Base-by-base conservation (phyloP, 1,140 invertebrate species). In the Cotesia vestalis region DNA sequence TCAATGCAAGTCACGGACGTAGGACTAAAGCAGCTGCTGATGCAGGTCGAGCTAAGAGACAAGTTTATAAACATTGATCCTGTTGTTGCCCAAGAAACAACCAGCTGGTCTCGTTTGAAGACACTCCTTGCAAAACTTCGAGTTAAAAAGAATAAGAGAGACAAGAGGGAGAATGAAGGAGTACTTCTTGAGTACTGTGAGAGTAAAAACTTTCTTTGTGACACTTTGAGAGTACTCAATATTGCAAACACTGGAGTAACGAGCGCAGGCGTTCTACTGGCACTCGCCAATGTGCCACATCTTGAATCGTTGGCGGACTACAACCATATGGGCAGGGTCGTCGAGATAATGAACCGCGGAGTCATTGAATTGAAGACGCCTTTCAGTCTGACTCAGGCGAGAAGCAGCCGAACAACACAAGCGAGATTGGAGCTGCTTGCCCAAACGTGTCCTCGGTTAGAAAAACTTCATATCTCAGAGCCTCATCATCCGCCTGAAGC, bases 221-320 rank as follows among this genome's bases (percentile, higher is more conserved):
- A 85, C 55, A 83, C 84, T 0, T 77, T 89, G 4, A 77, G 77
- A 66, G 81, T 86, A 2, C 76, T 88, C 0, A 88, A 88, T 60
- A 80, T 89, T 6, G 84, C 86, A 0, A 88, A 88, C 66, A 88
- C 87, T 0, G 78, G 79, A 0, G 85, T 89, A 0, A 88, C 83
- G 1, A 85, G 81, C 52, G 80, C 82, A 0, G 88, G 88, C 0
- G 83, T 88, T 4, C 68, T 88, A 3, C 66, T 87, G 2, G 84
- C 85, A 1, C 66, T 88, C 4, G 79, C 85, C 60, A 83, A 87
- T 59, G 81, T 86, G 12, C 83, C 86, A 0, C 77, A 77, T 14
- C 66, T 89, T 8, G 84, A 88, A 75, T 88, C 86, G 0, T 63
- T 89, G 36, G 87, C 85, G 0, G 87, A 88, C 27, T 88, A 88